Evolutionary conservation across 2,888 invertebrate genomes (phyloP).

Genomic region (Spilosoma lubricipeda): DNA sequence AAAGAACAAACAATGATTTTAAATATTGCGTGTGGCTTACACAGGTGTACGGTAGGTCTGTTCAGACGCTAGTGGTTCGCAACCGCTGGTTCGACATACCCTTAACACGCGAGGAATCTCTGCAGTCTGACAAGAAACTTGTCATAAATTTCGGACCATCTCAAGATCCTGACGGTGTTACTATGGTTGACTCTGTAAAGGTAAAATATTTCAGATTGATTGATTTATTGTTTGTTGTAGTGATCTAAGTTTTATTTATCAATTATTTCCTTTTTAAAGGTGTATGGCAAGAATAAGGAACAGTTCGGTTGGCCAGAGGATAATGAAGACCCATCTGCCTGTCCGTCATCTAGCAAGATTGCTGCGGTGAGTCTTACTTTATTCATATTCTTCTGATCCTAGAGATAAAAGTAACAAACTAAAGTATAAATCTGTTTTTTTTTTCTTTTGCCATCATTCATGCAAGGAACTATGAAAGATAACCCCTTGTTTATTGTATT

Average conservation of each 20-base stretch:
- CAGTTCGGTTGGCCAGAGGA: slow-evolving; percentile 99
- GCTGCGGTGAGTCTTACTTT: slow-evolving; percentile 63
- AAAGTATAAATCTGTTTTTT: neutral
- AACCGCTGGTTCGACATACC: slow-evolving; percentile 98
- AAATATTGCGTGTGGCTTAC: slow-evolving; percentile 18
- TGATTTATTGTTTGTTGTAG: neutral
- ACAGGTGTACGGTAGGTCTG: slow-evolving; percentile 90
- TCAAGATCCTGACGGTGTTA: slow-evolving; percentile 94
- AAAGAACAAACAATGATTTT: neutral
- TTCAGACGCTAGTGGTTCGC: slow-evolving; percentile 90
- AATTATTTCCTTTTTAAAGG: slow-evolving; percentile 67
- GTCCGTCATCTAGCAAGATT: slow-evolving; percentile 79
- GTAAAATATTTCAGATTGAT: slow-evolving; percentile 50
- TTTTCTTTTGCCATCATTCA: no score
- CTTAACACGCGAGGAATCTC: slow-evolving; percentile 96
- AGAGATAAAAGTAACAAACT: neutral
- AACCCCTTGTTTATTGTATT: no score
- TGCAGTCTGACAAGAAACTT: slow-evolving; percentile 96
- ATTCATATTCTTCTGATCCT: neutral
- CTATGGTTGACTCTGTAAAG: slow-evolving; percentile 97
- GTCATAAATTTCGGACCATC: slow-evolving; percentile 93
- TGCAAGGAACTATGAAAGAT: neutral
- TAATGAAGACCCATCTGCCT: slow-evolving; percentile 90
- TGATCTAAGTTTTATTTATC: neutral
- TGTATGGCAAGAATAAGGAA: slow-evolving; percentile 97